Percentiles rank a stretch among this genome's conserved stretches.
Conservation (phyloP, 2,113 vertebrate species). For the Porphyrio hochstetteri region DNA sequence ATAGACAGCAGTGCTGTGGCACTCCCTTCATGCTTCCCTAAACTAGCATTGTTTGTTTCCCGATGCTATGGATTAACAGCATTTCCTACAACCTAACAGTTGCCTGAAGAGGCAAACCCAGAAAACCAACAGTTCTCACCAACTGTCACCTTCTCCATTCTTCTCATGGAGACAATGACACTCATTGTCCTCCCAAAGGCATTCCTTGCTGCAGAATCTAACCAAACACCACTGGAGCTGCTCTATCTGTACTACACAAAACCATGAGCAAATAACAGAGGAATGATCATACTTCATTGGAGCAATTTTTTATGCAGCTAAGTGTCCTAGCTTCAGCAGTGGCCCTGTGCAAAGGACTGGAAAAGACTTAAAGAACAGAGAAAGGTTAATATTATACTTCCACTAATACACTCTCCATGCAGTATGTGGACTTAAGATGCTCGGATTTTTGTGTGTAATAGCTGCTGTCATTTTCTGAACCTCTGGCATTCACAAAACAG, state of each 20-base stretch:
- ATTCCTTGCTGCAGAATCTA: background rate
- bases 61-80: background rate
- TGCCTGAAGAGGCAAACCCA: background rate
- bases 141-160: background rate
- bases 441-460: background rate
- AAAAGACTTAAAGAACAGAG: background rate
- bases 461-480: background rate
- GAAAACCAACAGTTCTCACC: background rate
- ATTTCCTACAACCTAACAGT: background rate
- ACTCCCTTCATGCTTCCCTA: background rate
- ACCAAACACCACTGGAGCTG: background rate
- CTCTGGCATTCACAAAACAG: background rate
- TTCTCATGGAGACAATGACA: background rate
- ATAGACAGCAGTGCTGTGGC: background rate
- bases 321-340: background rate
- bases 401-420: background rate
- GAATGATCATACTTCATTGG: background rate
- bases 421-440: background rate
- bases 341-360: background rate
- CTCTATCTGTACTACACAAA: background rate
- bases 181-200: background rate
- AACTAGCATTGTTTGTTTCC: background rate
- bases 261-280: background rate
- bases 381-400: background rate
- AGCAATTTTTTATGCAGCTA: background rate